Evolutionary conservation across 2,113 vertebrate species (phyloP), one percentile per base, ranked within the genome.

Genomic region (Vulpes lagopus): DNA sequence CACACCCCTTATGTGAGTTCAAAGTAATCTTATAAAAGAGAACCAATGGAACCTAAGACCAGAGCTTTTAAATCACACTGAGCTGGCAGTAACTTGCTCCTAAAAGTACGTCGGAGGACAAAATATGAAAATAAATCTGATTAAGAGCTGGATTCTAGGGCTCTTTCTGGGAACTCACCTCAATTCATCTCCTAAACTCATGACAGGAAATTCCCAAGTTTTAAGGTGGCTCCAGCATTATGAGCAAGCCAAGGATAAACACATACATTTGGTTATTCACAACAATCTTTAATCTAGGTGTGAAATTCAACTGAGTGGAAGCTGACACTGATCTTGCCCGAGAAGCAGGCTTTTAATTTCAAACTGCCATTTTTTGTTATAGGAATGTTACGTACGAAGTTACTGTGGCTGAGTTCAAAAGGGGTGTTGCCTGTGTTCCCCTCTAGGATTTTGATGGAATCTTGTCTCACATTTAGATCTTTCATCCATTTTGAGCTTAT

Each of bases 101-200:
- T 82, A 22, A 79, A 79, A 38, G 11, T 67, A 53, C 20, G 67
- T 62, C 0, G 0, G 27, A 97, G 57, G n/a, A 88, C 57, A 94
- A 60, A 82, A 35, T 94, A 25, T 95, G 88, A 97, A 91, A 93
- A 76, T 59, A 23, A 4, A 32, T 80, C 17, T 53, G 35, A 93
- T 87, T 90, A 96, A 91, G 69, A 20, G 74, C 9, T 92, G 89
- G 16, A 92, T 81, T 97, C 71, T 92, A 74, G 30, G 81, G 38
- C 19, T 88, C 51, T 76, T 90, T 88, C 69, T 84, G 82, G 73
- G 38, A 97, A 89, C 57, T 95, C 95, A 71, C 64, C 69, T 79
- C 17, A 22, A 53, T 22, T 87, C 1, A 5, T 93, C 10, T 43
- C 19, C 49, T 91, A 86, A 74, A 83, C 53, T 79, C 83, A 65